Percentiles rank a stretch among this genome's conserved stretches.
Conservation (phyloP, 2,113 vertebrate genomes). For the Dicentrarchus labrax region DNA sequence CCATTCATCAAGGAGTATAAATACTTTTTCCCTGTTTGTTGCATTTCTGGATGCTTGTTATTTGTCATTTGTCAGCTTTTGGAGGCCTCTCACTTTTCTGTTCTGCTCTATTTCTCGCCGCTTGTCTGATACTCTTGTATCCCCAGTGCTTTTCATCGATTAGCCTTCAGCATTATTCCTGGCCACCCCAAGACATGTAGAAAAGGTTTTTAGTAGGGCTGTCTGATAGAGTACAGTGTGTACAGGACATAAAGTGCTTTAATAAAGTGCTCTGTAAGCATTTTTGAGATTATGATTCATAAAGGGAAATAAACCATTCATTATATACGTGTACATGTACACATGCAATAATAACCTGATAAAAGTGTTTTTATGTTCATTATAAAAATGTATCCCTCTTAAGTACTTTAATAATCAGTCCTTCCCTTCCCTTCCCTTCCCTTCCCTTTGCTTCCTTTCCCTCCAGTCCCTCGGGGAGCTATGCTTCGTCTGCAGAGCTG, state of each 20-base stretch:
- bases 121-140: constrained; percentile 54
- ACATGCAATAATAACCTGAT: constrained; percentile 19
- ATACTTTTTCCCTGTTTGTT: constrained; percentile 62
- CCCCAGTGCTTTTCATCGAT: constrained; percentile 60
- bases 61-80: constrained; percentile 68
- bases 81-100: constrained; percentile 50
- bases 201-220: constrained; percentile 55
- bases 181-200: constrained; percentile 30
- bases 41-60: constrained; percentile 48
- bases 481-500: constrained; percentile 93
- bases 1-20: constrained; percentile 71
- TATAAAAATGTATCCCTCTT: not conserved
- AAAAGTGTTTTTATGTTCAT: not conserved
- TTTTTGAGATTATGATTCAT: constrained; percentile 29
- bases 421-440: not conserved
- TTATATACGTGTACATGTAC: not conserved
- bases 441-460: not conserved
- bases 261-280: constrained; percentile 24
- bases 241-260: constrained; percentile 1
- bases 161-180: constrained; percentile 57
- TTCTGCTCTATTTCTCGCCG: constrained; percentile 60
- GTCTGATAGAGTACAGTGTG: constrained; percentile 2
- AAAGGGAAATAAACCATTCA: constrained; percentile 3
- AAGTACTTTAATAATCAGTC: not conserved
- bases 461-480: constrained; percentile 94